A percentile compares a stretch with the other conserved stretches of the same genome.
Evolutionary conservation across 2,113 vertebrate genomes (phyloP).

Genomic region (Tupaia chinensis): DNA sequence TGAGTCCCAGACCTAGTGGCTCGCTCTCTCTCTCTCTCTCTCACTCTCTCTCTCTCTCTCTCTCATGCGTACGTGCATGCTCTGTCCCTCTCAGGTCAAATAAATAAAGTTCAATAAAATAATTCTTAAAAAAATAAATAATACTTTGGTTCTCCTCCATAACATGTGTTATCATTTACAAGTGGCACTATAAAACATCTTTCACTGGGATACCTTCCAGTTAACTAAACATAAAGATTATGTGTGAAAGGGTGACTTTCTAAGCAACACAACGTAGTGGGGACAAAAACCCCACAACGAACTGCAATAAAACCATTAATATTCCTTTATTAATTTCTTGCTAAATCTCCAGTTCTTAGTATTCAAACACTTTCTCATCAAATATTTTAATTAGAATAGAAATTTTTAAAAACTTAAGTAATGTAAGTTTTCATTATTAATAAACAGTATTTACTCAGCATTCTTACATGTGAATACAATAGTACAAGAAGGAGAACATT

Average conservation of each 20-base stretch:
- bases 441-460: constrained; percentile 15
- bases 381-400: constrained; percentile 72
- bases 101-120: no score
- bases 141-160: neutral
- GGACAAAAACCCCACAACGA: constrained; percentile 45
- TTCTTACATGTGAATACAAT: neutral
- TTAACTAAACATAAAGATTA: neutral
- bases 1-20: no score
- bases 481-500: neutral
- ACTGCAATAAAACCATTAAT: neutral
- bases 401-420: constrained; percentile 40
- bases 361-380: constrained; percentile 43
- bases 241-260: constrained; percentile 3
- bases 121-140: neutral
- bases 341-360: constrained; percentile 67
- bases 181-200: constrained; percentile 2
- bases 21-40: no score
- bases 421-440: neutral
- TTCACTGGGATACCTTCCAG: neutral
- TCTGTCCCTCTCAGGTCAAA: no score
- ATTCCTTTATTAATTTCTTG: constrained; percentile 69
- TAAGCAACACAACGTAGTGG: constrained; percentile 12
- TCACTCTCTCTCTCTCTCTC: no score
- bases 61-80: no score
- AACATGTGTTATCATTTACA: neutral